Base-by-base conservation (phyloP, 2,797 vertebrate species). In the Sebastes reedi region DNA sequence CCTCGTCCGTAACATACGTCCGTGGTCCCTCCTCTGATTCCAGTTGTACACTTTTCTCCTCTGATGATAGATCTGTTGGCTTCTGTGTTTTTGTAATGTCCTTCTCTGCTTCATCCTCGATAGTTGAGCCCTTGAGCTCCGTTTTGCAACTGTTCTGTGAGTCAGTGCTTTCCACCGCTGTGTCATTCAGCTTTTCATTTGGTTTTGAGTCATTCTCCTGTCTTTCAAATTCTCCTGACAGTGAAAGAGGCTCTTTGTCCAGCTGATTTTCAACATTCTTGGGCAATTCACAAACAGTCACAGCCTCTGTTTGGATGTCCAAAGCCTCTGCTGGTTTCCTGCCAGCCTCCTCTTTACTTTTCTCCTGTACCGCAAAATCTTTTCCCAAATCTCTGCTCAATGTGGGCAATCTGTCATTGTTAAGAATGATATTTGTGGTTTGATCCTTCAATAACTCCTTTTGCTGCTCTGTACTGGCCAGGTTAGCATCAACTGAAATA, bases 221-320 rank as follows among this genome's bases (percentile, higher is more conserved):
- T 66, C 76, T 81, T 82, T 72, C 72, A 75, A 56, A 64, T 54
- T 78, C 61, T 59, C 50, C 58, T 60, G 9, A 30, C 36, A 65
- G 18, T 83, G 84, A 91, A 88, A 92, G 79, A 77, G 82, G n/a
- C 77, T 89, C 89, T 91, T 92, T 94, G 85, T 94, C 69, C 68
- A 13, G 34, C 58, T 81, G 75, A 72, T 83, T 88, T 83, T 91
- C 83, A 83, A 77, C 87, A 89, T 93, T 92, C 84, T 92, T 88
- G 66, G 75, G 77, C 13, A 64, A 27, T 84, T 90, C 85, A 69
- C 60, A 69, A 88, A 88, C 87, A 92, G 79, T 72, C 61, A 56
- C 72, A 59, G 80, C 29, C 82, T 89, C 76, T 89, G 89, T 89
- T 75, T 86, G 75, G 79, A 68, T 59, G 60, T 50, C 79, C 62